Evolutionary conservation across 2,113 vertebrate species (phyloP).

Genomic region (Dermatemys mawii): DNA sequence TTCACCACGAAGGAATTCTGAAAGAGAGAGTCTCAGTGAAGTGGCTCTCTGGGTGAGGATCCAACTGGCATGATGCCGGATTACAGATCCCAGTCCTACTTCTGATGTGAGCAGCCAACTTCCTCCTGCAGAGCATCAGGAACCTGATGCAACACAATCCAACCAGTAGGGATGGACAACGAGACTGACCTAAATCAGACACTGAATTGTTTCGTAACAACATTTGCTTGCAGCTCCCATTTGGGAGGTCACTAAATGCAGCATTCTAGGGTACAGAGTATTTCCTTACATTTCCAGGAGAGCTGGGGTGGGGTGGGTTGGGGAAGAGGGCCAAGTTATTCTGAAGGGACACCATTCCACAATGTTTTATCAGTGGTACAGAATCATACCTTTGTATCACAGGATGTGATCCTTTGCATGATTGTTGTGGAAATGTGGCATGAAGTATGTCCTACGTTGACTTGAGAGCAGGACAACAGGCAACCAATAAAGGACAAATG

Average conservation of each 20-base stretch:
- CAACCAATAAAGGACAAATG: not conserved
- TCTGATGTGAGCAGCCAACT: not conserved
- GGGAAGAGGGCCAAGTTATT: not conserved
- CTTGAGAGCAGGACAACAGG: not conserved
- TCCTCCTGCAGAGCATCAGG: not conserved
- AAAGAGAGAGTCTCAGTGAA: not conserved
- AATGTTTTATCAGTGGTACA: not conserved
- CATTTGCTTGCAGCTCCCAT: not conserved
- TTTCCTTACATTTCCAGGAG: not conserved
- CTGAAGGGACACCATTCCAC: not conserved
- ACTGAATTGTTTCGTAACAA: fast-evolving
- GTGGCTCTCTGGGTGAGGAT: not conserved
- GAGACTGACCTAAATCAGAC: not conserved
- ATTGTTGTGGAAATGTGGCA: not conserved
- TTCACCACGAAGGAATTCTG: not conserved
- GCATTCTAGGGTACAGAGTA: not conserved
- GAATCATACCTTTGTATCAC: not conserved
- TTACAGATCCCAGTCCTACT: not conserved
- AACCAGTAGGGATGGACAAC: not conserved
- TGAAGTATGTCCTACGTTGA: not conserved
- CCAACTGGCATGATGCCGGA: not conserved
- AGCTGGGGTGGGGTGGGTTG: not conserved
- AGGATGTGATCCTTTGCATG: not conserved
- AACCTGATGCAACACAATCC: not conserved
- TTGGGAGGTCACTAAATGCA: not conserved